Evolutionary conservation across 2,888 invertebrate species (phyloP).

Genomic region (Peribatodes rhomboidaria): DNA sequence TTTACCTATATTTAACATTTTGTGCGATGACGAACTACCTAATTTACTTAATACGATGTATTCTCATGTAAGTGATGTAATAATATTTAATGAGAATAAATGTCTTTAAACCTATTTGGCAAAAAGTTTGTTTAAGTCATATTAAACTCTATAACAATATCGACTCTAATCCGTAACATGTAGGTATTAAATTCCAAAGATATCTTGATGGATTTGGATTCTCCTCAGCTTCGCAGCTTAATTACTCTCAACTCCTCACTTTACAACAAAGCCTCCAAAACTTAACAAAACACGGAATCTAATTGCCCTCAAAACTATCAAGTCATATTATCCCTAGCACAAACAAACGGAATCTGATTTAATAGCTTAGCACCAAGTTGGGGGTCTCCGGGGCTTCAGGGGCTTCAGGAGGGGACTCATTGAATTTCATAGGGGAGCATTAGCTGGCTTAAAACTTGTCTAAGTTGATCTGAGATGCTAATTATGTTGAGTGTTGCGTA

Average conservation of each 20-base stretch:
- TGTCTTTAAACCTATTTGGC: too few relatives aligned
- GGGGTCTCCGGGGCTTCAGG: constrained; percentile 21
- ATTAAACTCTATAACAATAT: too few relatives aligned
- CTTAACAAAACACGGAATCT: constrained; percentile 28
- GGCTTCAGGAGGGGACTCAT: constrained; percentile 45
- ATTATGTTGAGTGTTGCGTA: constrained; percentile 31
- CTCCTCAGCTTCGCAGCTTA: background rate
- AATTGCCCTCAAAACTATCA: constrained; percentile 34
- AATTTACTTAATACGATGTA: too few relatives aligned
- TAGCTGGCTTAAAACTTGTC: constrained; percentile 49
- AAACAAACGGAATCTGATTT: constrained; percentile 45
- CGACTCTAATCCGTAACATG: too few relatives aligned
- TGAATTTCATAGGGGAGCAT: constrained; percentile 60
- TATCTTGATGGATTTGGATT: background rate
- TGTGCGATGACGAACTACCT: too few relatives aligned
- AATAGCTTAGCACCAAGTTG: constrained; percentile 45
- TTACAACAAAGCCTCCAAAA: constrained; percentile 17
- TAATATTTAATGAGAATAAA: too few relatives aligned
- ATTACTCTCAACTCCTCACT: background rate
- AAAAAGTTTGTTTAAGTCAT: too few relatives aligned
- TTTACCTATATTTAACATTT: too few relatives aligned
- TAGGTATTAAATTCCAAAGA: background rate
- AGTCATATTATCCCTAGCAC: constrained; percentile 37
- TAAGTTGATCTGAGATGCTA: constrained; percentile 38
- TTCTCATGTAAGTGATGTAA: too few relatives aligned